These are phyloP conservation scores for Phalanger gymnotis DNA, from an alignment of 2,797 vertebrate genomes.

Conservation along the genomic window DNA sequence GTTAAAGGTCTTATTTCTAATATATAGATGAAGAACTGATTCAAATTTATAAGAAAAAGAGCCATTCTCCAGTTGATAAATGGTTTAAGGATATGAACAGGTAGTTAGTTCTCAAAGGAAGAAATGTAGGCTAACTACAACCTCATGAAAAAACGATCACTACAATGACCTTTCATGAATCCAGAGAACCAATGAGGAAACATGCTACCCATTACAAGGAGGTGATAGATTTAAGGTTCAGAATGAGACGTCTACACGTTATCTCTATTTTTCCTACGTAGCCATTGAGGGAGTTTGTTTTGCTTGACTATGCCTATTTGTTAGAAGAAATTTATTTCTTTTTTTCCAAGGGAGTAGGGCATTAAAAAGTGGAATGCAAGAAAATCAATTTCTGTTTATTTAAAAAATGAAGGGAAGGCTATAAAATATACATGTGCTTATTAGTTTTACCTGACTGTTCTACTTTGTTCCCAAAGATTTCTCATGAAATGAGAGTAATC, in stretches of 20 bases:
- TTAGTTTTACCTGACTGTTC: background rate
- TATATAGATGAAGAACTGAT: background rate
- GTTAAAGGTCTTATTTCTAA: background rate
- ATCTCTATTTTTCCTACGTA: background rate
- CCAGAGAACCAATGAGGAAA: background rate
- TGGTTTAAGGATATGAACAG: background rate
- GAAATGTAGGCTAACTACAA: background rate
- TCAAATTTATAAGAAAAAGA: background rate
- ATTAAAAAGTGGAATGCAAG: background rate
- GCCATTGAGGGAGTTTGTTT: background rate
- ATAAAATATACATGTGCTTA: background rate
- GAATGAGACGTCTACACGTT: background rate
- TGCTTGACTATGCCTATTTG: background rate
- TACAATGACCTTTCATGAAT: background rate
- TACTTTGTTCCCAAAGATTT: background rate
- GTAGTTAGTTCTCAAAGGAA: background rate
- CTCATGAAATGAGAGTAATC: background rate
- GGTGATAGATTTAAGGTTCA: background rate
- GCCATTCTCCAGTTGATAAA: background rate
- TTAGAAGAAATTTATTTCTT: background rate
- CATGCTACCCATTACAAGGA: background rate
- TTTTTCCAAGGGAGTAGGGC: background rate
- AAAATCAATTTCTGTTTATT: background rate
- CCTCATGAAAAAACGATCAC: background rate
- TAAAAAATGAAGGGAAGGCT: background rate